Base-by-base conservation (phyloP, 2,113 vertebrate genomes). In the Coregonus clupeaformis region DNA sequence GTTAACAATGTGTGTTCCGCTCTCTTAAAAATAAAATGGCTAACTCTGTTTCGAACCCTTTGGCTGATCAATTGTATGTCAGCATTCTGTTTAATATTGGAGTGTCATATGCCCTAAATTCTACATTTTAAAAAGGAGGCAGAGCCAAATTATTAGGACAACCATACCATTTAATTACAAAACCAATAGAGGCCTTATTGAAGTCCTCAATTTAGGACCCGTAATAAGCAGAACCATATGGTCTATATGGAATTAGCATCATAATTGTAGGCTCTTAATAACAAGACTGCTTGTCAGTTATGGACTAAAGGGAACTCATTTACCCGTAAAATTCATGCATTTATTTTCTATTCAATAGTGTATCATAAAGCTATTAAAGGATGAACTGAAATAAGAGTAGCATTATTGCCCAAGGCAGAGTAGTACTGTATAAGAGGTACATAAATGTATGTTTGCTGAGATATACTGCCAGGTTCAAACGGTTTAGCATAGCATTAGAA, bases 61-160 rank as follows among this genome's bases (percentile, higher is more conserved):
- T 27, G 47, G 6, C 27, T 47, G 52, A 73, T 24, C 6, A n/a
- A 9, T 52, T 25, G 25, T 52, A 3, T 62, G 45, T 75, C 64
- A 9, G 29, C 16, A 5, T 57, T 71, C 42, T 9, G 30, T 49
- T 45, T 68, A 29, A 16, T 11, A 14, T 52, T 55, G n/a, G 36
- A 36, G 36, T 36, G 36, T 7, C 25, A 6, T 36, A 73, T 74
- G 73, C 63, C 42, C 11, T 6, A 52, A 62, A 42, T 42, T 42
- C 9, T 11, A 42, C 36, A 42, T 42, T 55, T 76, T 24, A 6
- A 30, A 47, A 52, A 11, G 9, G 14, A 67, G 73, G 60, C 36
- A 9, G 69, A 80, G 77, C 68, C 79, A 62, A 83, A 75, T 67
- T 69, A 18, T 82, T 69, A 79, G 80, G 80, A 81, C 79, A 74